Conservation (phyloP, 2,797 vertebrate genomes). For the Pantherophis vulpinus region DNA sequence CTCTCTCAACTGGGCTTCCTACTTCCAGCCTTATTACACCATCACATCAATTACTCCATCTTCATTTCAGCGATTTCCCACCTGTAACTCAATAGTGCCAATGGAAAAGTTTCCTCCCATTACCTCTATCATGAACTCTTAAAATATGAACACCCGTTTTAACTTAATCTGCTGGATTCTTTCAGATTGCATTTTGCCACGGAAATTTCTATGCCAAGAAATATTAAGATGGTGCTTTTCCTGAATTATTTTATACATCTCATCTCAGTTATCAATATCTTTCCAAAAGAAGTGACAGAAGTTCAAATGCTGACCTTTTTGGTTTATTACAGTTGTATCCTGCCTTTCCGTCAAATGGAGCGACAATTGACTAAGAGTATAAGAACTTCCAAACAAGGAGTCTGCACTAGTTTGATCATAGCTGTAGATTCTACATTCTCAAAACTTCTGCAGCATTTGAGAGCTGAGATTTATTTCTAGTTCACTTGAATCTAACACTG, state of each 20-base stretch:
- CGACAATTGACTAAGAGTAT: background rate
- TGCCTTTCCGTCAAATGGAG: background rate
- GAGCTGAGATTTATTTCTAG: background rate
- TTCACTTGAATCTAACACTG: background rate
- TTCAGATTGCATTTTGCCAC: background rate
- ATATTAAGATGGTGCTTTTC: background rate
- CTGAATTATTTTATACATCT: background rate
- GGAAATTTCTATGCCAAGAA: background rate
- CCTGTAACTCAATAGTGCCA: constrained; percentile 7
- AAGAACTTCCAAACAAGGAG: background rate
- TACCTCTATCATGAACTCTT: background rate
- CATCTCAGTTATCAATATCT: background rate
- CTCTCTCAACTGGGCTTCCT: constrained; percentile 8
- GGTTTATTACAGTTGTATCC: background rate
- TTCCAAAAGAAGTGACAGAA: background rate
- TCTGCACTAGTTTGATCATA: background rate
- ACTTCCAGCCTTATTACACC: constrained; percentile 4
- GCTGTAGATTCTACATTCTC: background rate
- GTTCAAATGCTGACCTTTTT: background rate
- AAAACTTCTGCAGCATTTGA: background rate
- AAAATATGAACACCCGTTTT: background rate
- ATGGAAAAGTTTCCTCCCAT: background rate
- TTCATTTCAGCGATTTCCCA: background rate
- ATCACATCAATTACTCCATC: constrained; percentile 21
- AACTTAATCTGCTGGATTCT: background rate